Evolutionary conservation across 2,113 vertebrate genomes (phyloP).

Genomic region (Pandion haliaetus): DNA sequence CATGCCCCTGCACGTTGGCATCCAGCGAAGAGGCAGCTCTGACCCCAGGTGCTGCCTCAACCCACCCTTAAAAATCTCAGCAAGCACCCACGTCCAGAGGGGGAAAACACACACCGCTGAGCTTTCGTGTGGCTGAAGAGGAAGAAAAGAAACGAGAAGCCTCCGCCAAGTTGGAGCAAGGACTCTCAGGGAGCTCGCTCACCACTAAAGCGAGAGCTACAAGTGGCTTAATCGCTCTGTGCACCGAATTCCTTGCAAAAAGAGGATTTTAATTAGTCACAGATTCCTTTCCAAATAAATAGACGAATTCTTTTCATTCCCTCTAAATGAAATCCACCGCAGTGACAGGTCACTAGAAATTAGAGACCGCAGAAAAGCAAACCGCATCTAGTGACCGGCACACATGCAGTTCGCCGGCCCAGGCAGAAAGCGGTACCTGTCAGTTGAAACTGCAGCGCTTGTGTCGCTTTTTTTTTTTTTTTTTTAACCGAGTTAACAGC

Average conservation of each 20-base stretch:
- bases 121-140: background rate
- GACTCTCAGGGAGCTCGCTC: background rate
- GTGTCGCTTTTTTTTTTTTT: too few species aligned
- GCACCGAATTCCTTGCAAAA: background rate
- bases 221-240: background rate
- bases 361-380: background rate
- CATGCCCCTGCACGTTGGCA: background rate
- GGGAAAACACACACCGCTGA: background rate
- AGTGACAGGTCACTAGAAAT: background rate
- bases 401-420: rapidly evolving
- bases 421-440: background rate
- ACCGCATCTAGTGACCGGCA: background rate
- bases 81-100: background rate
- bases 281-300: background rate
- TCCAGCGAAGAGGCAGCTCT: background rate
- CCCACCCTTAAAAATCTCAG: background rate
- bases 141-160: background rate
- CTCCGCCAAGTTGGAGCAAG: background rate
- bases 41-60: background rate
- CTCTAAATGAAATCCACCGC: background rate
- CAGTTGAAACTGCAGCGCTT: background rate
- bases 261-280: background rate
- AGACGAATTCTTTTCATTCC: background rate
- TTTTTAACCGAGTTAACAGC: background rate
- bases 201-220: background rate